Evolutionary conservation across 2,888 invertebrate species (phyloP), one percentile per base, ranked within the genome.

Genomic region (Sepiola atlantica): DNA sequence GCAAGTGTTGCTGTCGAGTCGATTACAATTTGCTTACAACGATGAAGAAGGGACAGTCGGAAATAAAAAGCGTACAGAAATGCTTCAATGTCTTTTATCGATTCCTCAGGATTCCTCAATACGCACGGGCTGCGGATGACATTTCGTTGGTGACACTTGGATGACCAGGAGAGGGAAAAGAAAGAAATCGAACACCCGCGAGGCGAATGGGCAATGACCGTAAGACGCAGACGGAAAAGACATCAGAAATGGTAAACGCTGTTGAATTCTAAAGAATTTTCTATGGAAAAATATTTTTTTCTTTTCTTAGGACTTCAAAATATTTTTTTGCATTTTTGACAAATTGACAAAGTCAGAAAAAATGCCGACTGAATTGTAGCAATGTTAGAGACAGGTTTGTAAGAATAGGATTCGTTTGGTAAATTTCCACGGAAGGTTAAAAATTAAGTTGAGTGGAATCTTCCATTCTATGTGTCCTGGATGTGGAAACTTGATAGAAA

Each of bases 1-100:
- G n/a, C n/a, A 32, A 16, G n/a, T n/a, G n/a, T n/a, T n/a, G n/a
- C 14, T 32, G n/a, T n/a, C 14, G 77, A 16, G 77, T 77, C 12
- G 77, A 77, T 77, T 18, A 14, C 16, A 77, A 77, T 77, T 77
- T 77, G 77, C 77, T n/a, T n/a, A n/a, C 77, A n/a, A 77, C 16
- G n/a, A 77, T 77, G 16, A 77, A 77, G n/a, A 77, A 77, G n/a
- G 77, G 77, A 77, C n/a, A 77, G n/a, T 45, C 45, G 77, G 77
- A 77, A 77, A 77, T 77, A n/a, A 77, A 77, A n/a, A 18, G 77
- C n/a, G 77, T n/a, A 77, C 77, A n/a, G n/a, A 77, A 77, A n/a
- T 77, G 77, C n/a, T n/a, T 32, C n/a, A 77, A 77, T 45, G 45
- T 45, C n/a, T 77, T n/a, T 77, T 77, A 77, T 77, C 21, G 77